Percentiles rank a stretch among this genome's conserved stretches.
Evolutionary conservation across 2,113 vertebrate genomes (phyloP).

Genomic region (Bubalus kerabau): DNA sequence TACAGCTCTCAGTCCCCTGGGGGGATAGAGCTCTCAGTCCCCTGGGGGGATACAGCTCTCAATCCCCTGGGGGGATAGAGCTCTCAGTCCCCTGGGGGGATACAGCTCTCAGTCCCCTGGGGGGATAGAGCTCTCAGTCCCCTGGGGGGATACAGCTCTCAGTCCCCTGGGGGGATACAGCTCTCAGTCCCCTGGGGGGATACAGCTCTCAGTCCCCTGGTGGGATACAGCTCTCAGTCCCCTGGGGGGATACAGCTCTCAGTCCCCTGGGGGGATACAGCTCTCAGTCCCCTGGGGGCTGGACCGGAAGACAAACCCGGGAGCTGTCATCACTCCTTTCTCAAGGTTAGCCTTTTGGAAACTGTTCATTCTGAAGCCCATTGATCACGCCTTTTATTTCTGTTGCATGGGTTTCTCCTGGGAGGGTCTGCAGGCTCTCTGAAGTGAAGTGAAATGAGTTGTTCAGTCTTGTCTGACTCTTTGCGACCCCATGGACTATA

Average conservation of each 20-base stretch:
- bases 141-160: accelerated
- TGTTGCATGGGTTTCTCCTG: background rate
- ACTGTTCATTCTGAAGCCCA: background rate
- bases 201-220: accelerated
- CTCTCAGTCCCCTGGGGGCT: accelerated
- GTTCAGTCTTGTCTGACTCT: background rate
- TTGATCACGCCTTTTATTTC: background rate
- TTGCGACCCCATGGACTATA: background rate
- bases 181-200: accelerated
- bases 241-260: accelerated
- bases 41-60: accelerated
- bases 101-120: accelerated
- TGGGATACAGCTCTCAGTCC: accelerated
- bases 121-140: accelerated
- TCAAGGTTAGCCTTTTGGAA: background rate
- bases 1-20: accelerated
- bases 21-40: accelerated
- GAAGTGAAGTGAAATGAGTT: background rate
- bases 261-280: background rate
- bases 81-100: accelerated
- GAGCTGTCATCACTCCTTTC: background rate
- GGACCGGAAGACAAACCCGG: background rate
- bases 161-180: no score
- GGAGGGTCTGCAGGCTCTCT: background rate
- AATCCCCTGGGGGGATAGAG: no score